Conservation (phyloP, 1,140 invertebrate genomes). For the Popillia japonica region DNA sequence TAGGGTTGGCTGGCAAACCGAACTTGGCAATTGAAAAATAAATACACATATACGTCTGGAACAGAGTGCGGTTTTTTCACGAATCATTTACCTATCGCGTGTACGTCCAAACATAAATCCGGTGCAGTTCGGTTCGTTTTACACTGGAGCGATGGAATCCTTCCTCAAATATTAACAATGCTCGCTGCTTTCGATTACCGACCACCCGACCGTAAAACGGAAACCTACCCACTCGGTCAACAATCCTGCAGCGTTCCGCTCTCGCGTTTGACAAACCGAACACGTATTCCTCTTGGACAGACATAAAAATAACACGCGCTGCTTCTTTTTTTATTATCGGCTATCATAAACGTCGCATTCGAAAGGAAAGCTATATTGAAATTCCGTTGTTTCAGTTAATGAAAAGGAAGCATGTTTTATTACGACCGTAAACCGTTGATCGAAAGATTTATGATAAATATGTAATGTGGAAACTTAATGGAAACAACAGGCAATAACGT, state of each 20-base stretch:
- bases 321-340: too few relatives aligned
- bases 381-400: too few relatives aligned
- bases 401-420: too few relatives aligned
- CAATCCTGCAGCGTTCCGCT: background rate
- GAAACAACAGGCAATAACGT: too few relatives aligned
- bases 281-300: background rate
- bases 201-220: slow-evolving; percentile 13
- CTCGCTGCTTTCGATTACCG: background rate
- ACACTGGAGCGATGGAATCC: slow-evolving; percentile 3
- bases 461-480: too few relatives aligned
- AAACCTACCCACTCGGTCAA: background rate
- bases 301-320: too few relatives aligned
- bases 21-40: slow-evolving; percentile 22
- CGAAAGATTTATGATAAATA: too few relatives aligned
- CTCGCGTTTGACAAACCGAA: background rate
- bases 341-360: too few relatives aligned
- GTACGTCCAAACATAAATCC: background rate
- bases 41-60: slow-evolving; percentile 24
- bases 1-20: background rate
- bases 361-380: too few relatives aligned
- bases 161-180: slow-evolving; percentile 31
- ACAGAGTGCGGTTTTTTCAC: background rate
- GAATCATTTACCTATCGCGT: slow-evolving; percentile 20
- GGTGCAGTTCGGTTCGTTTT: background rate
- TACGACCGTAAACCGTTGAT: too few relatives aligned